Evolutionary conservation across 1,140 invertebrate species (phyloP), one percentile per base, ranked within the genome.

Genomic region (Nymphalis io): DNA sequence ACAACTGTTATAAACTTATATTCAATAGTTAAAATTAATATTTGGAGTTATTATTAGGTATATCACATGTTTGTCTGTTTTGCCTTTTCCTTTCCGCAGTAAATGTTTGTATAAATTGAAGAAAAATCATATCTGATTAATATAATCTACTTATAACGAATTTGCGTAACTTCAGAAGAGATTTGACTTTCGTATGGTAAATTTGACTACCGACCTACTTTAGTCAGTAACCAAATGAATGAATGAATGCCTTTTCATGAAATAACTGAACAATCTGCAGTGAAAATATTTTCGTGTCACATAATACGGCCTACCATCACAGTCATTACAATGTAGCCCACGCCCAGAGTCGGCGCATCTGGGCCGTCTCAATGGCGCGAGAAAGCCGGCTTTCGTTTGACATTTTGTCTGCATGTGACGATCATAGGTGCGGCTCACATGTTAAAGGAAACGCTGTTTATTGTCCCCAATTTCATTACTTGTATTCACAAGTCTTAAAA

Each of bases 341-440:
- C 60, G 57, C 59, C 46, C 38, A 60, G 23, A 21, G 44, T 11
- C 27, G 10, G 42, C 48, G 62, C 68, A 70, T 65, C 68, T 70
- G 68, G 68, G 68, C 68, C 62, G 62, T 48, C 21, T 58, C 64
- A 53, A 58, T 64, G 66, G 58, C 64, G 57, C 63, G 76, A 76
- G 79, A 83, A 82, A 83, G 76, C 74, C 60, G 70, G 61, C 75
- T 74, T 78, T 74, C 78, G 68, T 71, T 81, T 77, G 80, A 79
- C 81, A 79, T 75, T 77, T 76, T 65, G 73, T 74, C 60, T 59
- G 38, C 58, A 60, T 70, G 57, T 70, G 68, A 70, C 68, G 67
- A 48, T 18, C 16, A 46, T 61, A 57, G 68, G 60, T 60, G 68
- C 68, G 68, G 38, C 61, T 57, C 58, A 23, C 57, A 59, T 46